These are phyloP conservation scores for Tethya wilhelma DNA, from an alignment of 37 sponge, comb jelly and placozoan species.

Conservation along the genomic window DNA sequence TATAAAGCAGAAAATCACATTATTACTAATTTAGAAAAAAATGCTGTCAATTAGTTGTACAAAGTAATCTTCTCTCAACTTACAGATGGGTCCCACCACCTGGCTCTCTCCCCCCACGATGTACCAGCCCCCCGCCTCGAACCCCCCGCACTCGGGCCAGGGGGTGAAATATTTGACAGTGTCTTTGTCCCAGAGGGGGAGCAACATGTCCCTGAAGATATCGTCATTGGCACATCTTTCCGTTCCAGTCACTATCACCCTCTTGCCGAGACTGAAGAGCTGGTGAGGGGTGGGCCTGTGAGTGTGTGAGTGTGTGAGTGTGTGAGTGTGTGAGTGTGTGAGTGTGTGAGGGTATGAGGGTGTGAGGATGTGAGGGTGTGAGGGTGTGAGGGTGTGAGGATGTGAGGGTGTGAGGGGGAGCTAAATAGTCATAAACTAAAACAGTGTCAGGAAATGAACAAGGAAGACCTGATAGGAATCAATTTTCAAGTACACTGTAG, in stretches of 20 bases:
- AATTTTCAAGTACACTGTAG: too few species aligned
- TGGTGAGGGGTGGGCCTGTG: conserved; percentile 63
- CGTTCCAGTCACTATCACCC: conserved; percentile 38
- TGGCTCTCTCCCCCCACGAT: conserved; percentile 72
- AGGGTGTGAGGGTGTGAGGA: too few species aligned
- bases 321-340: conserved; percentile 1
- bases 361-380: too few species aligned
- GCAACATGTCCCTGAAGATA: conserved; percentile 41
- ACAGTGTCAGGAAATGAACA: not conserved
- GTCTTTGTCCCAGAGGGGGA: conserved; percentile 65
- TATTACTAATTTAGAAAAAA: not conserved
- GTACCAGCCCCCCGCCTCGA: conserved; percentile 47
- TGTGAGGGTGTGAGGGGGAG: too few species aligned
- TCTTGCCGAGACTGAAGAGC: conserved; percentile 36
- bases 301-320: not conserved
- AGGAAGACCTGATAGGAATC: too few species aligned
- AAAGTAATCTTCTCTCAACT: conserved; percentile 4
- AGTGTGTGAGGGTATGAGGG: too few species aligned
- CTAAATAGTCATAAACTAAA: not conserved
- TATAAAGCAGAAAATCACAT: not conserved
- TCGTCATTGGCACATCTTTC: conserved; percentile 7
- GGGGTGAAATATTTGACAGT: conserved; percentile 65
- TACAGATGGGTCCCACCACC: conserved; percentile 65
- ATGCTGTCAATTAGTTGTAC: not conserved
- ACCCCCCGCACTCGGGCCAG: conserved; percentile 56